A percentile compares a stretch with the other conserved stretches of the same genome.
These are phyloP conservation scores for Allobates femoralis DNA, from an alignment of 2,797 vertebrate species.

Conservation along the genomic window DNA sequence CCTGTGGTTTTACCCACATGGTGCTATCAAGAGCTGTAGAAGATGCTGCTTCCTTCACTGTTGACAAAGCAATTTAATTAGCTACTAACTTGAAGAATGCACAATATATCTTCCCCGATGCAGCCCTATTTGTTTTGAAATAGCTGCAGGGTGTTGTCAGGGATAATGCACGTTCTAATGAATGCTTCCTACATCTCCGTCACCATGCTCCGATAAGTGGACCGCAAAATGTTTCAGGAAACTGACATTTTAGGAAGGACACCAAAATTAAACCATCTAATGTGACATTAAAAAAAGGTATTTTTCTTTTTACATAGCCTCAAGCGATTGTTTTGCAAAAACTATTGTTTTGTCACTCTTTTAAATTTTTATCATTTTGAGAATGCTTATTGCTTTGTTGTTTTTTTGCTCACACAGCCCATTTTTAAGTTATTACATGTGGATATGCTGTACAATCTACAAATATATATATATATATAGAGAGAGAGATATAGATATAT, in stretches of 20 bases:
- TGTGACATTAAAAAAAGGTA: background rate
- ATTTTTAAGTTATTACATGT: background rate
- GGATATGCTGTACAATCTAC: too few relatives aligned
- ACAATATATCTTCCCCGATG: slow-evolving; percentile 36
- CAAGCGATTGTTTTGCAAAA: background rate
- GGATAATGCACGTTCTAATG: slow-evolving; percentile 11
- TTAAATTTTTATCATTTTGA: background rate
- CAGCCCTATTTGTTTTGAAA: slow-evolving; percentile 19
- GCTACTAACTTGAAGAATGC: slow-evolving; percentile 29
- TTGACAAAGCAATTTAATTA: slow-evolving; percentile 48
- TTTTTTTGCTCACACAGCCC: background rate
- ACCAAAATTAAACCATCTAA: background rate
- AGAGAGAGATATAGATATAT: too few relatives aligned
- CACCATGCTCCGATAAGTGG: background rate
- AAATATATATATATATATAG: too few relatives aligned
- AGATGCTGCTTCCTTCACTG: background rate
- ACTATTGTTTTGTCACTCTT: background rate
- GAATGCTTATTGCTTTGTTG: background rate
- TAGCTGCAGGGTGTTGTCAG: slow-evolving; percentile 27
- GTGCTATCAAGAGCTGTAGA: slow-evolving; percentile 31
- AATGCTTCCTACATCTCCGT: slow-evolving; percentile 28
- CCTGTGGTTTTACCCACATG: slow-evolving; percentile 48
- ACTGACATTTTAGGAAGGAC: background rate
- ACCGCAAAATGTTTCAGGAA: slow-evolving; percentile 5
- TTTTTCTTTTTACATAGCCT: background rate